phyloP scores from a whole-genome alignment of 1,140 invertebrate species.

The Belonocnema kinseyi region DNA sequence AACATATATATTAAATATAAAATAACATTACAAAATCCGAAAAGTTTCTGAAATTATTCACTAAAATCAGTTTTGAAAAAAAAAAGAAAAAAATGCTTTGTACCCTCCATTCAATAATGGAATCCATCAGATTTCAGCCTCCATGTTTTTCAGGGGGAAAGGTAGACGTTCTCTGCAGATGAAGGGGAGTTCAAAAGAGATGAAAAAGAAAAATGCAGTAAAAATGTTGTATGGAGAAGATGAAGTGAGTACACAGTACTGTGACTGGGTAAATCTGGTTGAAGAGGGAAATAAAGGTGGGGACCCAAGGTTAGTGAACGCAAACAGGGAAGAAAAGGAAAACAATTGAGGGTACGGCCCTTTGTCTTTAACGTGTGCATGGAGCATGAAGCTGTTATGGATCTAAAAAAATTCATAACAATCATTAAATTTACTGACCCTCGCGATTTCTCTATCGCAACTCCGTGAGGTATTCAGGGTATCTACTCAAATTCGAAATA shows the following conservation, averaged over 20 bases:
- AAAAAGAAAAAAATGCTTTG: too few relatives aligned
- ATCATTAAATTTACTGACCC: constrained; percentile 40
- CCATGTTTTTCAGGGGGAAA: neutral
- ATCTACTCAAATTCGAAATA: too few relatives aligned
- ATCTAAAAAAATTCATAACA: neutral
- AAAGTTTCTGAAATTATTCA: too few relatives aligned
- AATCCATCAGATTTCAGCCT: neutral
- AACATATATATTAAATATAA: too few relatives aligned
- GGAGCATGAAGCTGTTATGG: constrained; percentile 2
- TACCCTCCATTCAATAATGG: too few relatives aligned
- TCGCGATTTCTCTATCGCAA: constrained; percentile 42
- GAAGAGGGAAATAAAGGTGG: neutral
- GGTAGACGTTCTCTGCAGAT: neutral
- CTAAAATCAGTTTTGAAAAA: too few relatives aligned
- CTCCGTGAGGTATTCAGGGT: neutral
- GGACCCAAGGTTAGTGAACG: constrained; percentile 32
- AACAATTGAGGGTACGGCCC: constrained; percentile 41
- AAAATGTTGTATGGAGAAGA: neutral
- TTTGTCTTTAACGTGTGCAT: constrained; percentile 13
- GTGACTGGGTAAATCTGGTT: neutral
- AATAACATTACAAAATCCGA: too few relatives aligned
- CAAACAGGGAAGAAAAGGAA: neutral
- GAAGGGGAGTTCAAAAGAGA: neutral
- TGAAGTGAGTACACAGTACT: neutral
- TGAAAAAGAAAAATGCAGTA: neutral